phyloP scores from a whole-genome alignment of 2,113 vertebrate species.

The Sula dactylatra region DNA sequence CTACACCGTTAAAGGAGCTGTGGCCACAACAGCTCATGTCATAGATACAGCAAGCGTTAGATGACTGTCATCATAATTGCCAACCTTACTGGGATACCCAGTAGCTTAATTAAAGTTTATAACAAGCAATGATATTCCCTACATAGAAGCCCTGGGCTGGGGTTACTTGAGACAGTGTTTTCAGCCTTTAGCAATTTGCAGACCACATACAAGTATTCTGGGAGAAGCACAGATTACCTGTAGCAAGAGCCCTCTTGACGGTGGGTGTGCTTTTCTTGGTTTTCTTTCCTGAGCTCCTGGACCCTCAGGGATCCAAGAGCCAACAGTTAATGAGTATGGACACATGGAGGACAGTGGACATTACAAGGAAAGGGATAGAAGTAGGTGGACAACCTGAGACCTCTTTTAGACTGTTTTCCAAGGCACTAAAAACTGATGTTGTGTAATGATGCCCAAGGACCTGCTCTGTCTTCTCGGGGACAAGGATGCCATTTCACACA shows the following conservation, averaged over 20 bases:
- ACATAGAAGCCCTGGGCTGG: background rate
- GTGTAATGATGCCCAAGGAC: background rate
- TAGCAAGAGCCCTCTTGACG: background rate
- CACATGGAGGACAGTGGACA: background rate
- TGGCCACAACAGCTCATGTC: background rate
- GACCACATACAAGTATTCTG: background rate
- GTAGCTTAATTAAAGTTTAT: background rate
- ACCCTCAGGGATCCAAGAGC: background rate
- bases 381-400: rapidly evolving
- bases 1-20: background rate
- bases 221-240: background rate
- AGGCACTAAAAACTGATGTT: background rate
- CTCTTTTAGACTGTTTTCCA: background rate
- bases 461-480: background rate
- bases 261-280: background rate
- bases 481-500: background rate
- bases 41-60: background rate
- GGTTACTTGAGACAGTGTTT: background rate
- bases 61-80: background rate
- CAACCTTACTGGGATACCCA: background rate
- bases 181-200: background rate
- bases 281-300: background rate
- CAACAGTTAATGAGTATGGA: background rate
- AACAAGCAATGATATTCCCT: background rate
- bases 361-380: background rate